Percentiles rank a stretch among this genome's conserved stretches.
These are phyloP conservation scores for Pyralis farinalis DNA, from an alignment of 2,888 invertebrate genomes.

Conservation along the genomic window DNA sequence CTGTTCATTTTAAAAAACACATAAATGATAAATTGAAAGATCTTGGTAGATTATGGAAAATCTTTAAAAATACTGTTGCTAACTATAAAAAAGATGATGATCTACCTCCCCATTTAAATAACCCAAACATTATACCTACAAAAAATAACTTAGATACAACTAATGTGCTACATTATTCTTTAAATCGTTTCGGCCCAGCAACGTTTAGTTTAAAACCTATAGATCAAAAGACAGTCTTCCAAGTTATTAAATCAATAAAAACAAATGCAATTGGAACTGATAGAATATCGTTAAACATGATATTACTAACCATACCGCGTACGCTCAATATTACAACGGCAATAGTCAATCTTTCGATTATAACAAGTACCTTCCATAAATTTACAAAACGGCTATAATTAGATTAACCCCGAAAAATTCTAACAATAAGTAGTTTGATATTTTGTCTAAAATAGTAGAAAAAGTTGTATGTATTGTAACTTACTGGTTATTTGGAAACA, in stretches of 20 bases:
- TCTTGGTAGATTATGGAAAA: too few relatives aligned
- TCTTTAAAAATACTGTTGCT: too few relatives aligned
- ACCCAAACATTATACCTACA: too few relatives aligned
- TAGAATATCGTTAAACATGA: conserved; percentile 13
- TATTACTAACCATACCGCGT: conserved; percentile 9
- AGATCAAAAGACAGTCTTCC: neutral
- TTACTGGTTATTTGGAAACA: conserved; percentile 18
- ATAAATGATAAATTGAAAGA: too few relatives aligned
- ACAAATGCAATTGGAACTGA: conserved; percentile 14
- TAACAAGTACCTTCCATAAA: conserved; percentile 16
- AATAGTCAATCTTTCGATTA: conserved; percentile 15
- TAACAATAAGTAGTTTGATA: neutral
- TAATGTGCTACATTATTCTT: too few relatives aligned
- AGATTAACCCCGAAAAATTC: conserved; percentile 16
- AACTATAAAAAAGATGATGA: too few relatives aligned
- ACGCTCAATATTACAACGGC: conserved; percentile 10
- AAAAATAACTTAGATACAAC: too few relatives aligned
- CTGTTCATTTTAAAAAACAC: too few relatives aligned
- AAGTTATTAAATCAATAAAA: conserved; percentile 7
- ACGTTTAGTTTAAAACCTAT: neutral
- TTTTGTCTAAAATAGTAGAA: conserved; percentile 16
- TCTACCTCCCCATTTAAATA: too few relatives aligned
- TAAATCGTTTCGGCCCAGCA: too few relatives aligned
- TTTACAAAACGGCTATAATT: conserved; percentile 22
- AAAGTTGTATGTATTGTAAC: conserved; percentile 18